Evolutionary conservation across 35 echinoderm and acorn worm species (phyloP).

Genomic region (Apostichopus japonicus): DNA sequence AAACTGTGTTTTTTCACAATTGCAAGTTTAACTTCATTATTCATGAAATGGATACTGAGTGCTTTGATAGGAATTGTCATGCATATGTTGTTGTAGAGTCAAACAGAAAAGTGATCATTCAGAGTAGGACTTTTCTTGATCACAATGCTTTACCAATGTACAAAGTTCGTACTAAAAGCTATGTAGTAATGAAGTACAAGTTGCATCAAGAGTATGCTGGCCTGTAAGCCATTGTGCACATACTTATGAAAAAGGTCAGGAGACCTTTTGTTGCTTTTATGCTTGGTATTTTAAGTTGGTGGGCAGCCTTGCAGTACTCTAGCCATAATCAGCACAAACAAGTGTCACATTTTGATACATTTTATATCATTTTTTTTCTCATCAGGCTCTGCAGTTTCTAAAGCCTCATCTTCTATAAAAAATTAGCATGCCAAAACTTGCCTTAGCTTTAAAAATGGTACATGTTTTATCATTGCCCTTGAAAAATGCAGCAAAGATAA

Average conservation of each 20-base stretch:
- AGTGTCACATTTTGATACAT: not conserved
- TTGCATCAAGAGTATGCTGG: slow-evolving; percentile 24
- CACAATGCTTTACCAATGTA: too few relatives aligned
- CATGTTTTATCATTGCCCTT: not conserved
- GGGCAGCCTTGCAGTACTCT: too few relatives aligned
- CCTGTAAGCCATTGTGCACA: too few relatives aligned
- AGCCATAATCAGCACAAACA: not conserved
- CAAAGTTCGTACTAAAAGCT: slow-evolving; percentile 32
- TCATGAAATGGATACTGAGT: too few relatives aligned
- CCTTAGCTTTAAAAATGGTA: not conserved
- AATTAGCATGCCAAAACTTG: too few relatives aligned
- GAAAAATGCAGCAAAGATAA: slow-evolving; percentile 20
- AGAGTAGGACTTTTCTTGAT: too few relatives aligned
- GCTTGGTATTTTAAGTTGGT: too few relatives aligned
- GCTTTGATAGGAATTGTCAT: too few relatives aligned
- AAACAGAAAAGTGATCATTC: not conserved
- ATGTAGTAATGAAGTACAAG: too few relatives aligned
- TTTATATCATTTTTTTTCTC: not conserved
- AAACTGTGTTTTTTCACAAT: slow-evolving; percentile 13
- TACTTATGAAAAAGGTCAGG: not conserved
- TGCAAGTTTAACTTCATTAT: not conserved
- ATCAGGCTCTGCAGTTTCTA: too few relatives aligned
- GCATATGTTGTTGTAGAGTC: slow-evolving; percentile 1
- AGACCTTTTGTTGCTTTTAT: not conserved
- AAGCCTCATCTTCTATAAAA: too few relatives aligned